phyloP scores from a whole-genome alignment of 2,113 vertebrate species.

The Protobothrops mucrosquamatus region DNA sequence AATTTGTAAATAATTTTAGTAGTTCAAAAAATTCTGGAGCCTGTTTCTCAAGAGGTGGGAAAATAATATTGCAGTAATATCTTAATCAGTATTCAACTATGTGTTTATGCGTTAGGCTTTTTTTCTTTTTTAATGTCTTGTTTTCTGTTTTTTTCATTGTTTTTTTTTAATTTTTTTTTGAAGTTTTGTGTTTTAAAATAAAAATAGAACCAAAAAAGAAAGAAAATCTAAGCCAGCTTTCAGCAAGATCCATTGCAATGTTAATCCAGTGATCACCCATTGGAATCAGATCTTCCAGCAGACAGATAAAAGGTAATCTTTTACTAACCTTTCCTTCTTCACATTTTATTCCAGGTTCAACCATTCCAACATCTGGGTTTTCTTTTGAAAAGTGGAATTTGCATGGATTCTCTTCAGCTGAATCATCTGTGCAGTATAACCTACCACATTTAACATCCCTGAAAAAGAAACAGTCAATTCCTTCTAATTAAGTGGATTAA shows the following conservation, averaged over 20 bases:
- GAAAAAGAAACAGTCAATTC: slow-evolving; percentile 1
- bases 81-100: not conserved
- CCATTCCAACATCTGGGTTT: slow-evolving; percentile 69
- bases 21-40: not conserved
- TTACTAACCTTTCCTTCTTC: slow-evolving; percentile 67
- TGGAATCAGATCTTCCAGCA: not conserved
- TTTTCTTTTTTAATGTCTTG: no score
- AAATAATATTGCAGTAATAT: not conserved
- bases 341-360: slow-evolving; percentile 82
- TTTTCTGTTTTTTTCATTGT: no score
- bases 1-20: not conserved
- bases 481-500: not conserved
- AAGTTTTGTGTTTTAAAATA: not conserved
- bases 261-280: not conserved
- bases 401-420: slow-evolving; percentile 51
- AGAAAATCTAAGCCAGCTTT: not conserved
- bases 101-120: no score
- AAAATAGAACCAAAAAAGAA: not conserved
- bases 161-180: no score
- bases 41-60: not conserved
- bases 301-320: accelerated
- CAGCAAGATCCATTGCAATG: not conserved
- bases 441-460: slow-evolving; percentile 85
- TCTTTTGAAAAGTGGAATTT: slow-evolving; percentile 71
- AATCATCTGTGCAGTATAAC: slow-evolving; percentile 75